phyloP scores from a whole-genome alignment of 1,140 invertebrate species.

The Steinernema feltiae region DNA sequence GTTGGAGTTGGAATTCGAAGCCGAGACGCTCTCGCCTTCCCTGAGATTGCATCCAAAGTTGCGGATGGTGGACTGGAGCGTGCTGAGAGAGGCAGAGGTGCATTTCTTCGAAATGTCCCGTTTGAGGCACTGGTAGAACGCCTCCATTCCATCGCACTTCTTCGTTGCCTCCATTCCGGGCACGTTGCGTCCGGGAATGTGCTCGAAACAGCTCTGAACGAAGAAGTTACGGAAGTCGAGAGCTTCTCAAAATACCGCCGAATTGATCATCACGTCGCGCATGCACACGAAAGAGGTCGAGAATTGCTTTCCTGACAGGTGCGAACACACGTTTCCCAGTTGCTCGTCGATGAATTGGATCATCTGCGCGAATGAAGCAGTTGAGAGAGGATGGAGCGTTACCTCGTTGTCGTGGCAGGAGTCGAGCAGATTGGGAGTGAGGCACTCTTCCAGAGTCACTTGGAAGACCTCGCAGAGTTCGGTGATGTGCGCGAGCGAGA shows the following conservation, averaged over 20 bases:
- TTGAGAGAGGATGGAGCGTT: no score
- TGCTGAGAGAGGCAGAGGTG: neutral
- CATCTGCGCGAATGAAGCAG: no score
- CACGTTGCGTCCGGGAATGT: neutral
- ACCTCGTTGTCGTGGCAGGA: neutral
- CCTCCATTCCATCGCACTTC: neutral
- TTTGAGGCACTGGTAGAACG: neutral
- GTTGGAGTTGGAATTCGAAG: no score
- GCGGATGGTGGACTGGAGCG: neutral
- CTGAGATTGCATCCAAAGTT: neutral
- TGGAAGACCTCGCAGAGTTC: conserved; percentile 11
- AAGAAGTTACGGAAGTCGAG: neutral
- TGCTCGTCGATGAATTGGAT: conserved; percentile 5
- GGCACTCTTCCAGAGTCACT: conserved; percentile 1
- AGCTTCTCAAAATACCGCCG: neutral
- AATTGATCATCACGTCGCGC: neutral
- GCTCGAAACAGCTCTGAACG: neutral
- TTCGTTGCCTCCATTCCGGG: neutral
- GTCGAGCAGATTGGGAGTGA: neutral
- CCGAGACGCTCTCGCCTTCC: neutral
- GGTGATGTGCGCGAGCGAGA: neutral
- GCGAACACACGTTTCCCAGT: neutral
- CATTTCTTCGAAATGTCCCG: neutral
- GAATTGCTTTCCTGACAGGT: neutral
- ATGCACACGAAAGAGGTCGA: neutral